These are phyloP conservation scores for Zeugodacus cucurbitae DNA, from an alignment of 1,140 invertebrate species.

Conservation along the genomic window DNA sequence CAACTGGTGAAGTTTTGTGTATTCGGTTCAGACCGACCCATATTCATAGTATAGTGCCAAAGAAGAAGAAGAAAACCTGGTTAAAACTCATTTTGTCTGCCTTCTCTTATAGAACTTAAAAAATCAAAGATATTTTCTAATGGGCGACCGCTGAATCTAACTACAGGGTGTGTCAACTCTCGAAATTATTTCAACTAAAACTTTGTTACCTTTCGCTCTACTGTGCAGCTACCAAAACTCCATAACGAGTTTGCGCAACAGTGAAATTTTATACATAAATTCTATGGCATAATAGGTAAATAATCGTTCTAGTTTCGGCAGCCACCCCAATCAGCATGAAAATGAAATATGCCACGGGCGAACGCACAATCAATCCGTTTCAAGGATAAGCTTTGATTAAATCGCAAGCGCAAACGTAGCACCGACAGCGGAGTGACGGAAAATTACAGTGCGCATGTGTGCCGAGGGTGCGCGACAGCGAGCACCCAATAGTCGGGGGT, in stretches of 20 bases:
- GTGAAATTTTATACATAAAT: background rate
- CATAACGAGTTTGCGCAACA: background rate
- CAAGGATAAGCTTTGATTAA: conserved; percentile 43
- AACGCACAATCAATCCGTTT: conserved; percentile 13
- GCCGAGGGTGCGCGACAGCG: background rate
- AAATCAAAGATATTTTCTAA: no score
- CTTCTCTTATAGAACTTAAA: no score
- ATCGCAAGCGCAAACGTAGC: conserved; percentile 39
- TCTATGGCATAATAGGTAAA: background rate
- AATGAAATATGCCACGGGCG: background rate
- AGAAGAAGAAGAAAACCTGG: no score
- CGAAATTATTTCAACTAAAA: no score
- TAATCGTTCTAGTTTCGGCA: conserved; percentile 11
- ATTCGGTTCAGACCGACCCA: no score
- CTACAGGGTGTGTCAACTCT: no score
- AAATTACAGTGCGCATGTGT: background rate
- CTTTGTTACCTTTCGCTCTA: background rate
- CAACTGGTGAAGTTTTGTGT: no score
- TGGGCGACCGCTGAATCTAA: no score
- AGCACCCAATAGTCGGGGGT: background rate
- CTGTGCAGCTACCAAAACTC: background rate
- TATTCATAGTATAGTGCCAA: no score
- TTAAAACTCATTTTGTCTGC: no score
- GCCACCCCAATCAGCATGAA: background rate
- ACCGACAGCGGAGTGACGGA: background rate